Percentiles rank a stretch among this genome's conserved stretches.
Conservation (phyloP, 2,888 invertebrate genomes). For the Drosophila austrosaltans region DNA sequence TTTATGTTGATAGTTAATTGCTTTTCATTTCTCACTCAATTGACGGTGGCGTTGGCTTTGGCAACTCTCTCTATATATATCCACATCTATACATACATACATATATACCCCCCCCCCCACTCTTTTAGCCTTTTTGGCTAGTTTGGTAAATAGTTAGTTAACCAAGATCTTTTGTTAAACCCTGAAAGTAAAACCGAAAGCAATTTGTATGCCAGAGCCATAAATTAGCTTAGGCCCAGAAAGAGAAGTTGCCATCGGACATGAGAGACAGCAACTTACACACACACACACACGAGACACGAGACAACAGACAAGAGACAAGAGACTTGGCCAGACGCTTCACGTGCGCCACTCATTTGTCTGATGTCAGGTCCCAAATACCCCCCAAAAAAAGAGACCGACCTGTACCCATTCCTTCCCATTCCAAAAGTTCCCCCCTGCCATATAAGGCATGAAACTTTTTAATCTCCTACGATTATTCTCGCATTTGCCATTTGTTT, state of each 20-base stretch:
- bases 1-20: conserved; percentile 5
- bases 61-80: no score
- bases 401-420: not conserved
- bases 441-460: conserved; percentile 73
- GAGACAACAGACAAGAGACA: conserved; percentile 15
- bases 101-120: not conserved
- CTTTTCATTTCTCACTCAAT: conserved; percentile 17
- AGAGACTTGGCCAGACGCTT: conserved; percentile 49
- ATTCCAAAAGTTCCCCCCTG: not conserved
- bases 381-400: conserved; percentile 15
- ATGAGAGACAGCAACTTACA: no score
- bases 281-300: not conserved
- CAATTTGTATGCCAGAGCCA: conserved; percentile 74
- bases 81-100: no score
- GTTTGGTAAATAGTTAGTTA: conserved; percentile 35
- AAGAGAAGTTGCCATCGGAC: conserved; percentile 31
- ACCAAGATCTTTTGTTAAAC: conserved; percentile 16
- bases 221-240: conserved; percentile 66
- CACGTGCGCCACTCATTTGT: conserved; percentile 77
- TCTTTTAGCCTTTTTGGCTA: not conserved
- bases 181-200: conserved; percentile 27
- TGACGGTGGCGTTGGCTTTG: not conserved
- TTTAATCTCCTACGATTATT: conserved; percentile 82
- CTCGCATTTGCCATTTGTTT: conserved; percentile 82
- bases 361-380: conserved; percentile 57